Evolutionary conservation across 2,888 invertebrate species (phyloP).

Genomic region (Xestia xanthographa): DNA sequence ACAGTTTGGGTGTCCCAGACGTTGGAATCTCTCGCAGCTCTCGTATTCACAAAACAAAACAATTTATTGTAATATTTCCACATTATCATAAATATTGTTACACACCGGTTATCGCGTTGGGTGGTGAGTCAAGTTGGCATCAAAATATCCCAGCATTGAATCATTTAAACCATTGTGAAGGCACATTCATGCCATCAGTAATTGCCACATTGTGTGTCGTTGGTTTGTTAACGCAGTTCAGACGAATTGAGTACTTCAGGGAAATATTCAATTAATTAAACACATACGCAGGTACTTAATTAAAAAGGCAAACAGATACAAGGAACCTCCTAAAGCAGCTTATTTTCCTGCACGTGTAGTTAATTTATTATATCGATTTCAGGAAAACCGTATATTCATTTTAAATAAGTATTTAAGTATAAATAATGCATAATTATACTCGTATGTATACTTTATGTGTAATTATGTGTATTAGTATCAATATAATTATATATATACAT

Average conservation of each 20-base stretch:
- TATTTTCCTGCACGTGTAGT: not conserved
- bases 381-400: not conserved
- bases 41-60: constrained; percentile 14
- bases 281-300: not conserved
- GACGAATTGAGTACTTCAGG: not conserved
- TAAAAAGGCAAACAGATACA: not conserved
- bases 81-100: constrained; percentile 40
- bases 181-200: constrained; percentile 15
- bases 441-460: no score
- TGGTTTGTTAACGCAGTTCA: not conserved
- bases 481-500: no score
- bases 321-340: not conserved
- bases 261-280: constrained; percentile 5
- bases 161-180: constrained; percentile 34
- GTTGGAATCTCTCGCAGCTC: constrained; percentile 18
- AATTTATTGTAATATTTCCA: constrained; percentile 34
- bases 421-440: not conserved
- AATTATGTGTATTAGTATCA: no score
- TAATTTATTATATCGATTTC: not conserved
- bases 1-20: constrained; percentile 1
- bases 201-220: constrained; percentile 24
- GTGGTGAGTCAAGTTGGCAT: constrained; percentile 39
- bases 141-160: constrained; percentile 46
- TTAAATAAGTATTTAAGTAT: not conserved
- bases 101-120: constrained; percentile 32